A percentile compares a stretch with the other conserved stretches of the same genome.
Conservation (phyloP, 2,888 invertebrate species). For the Drosophila kambysellisi region DNA sequence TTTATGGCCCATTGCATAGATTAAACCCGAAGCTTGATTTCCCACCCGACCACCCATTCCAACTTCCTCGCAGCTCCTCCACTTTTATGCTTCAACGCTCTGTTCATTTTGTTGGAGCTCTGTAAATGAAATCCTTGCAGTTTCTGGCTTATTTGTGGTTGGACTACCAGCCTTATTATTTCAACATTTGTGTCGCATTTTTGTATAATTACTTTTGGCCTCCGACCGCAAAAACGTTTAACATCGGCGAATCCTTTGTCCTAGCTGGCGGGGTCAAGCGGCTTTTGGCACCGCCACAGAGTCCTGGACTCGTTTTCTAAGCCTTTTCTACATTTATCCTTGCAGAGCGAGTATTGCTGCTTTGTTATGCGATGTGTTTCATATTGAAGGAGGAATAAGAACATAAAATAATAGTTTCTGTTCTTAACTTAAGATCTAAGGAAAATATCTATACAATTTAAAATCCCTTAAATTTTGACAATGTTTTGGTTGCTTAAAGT, state of each 20-base stretch:
- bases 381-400: neutral
- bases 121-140: slow-evolving; percentile 55
- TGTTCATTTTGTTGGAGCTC: slow-evolving; percentile 40
- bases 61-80: neutral
- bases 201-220: slow-evolving; percentile 46
- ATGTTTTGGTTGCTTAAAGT: neutral
- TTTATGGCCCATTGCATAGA: slow-evolving; percentile 14
- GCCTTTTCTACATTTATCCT: slow-evolving; percentile 15
- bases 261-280: slow-evolving; percentile 48
- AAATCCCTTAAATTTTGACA: neutral
- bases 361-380: neutral
- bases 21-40: slow-evolving; percentile 38
- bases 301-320: slow-evolving; percentile 28
- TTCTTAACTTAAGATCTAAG: neutral
- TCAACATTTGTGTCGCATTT: slow-evolving; percentile 33
- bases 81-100: slow-evolving; percentile 9
- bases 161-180: slow-evolving; percentile 40
- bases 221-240: slow-evolving; percentile 35
- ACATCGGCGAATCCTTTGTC: slow-evolving; percentile 21
- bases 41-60: too few relatives aligned
- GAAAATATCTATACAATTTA: neutral
- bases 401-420: too few relatives aligned
- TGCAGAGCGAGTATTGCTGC: neutral
- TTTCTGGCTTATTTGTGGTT: slow-evolving; percentile 28
- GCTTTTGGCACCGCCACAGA: slow-evolving; percentile 7